Base-by-base conservation (phyloP, 2,888 invertebrate genomes). In the Bembecia ichneumoniformis region DNA sequence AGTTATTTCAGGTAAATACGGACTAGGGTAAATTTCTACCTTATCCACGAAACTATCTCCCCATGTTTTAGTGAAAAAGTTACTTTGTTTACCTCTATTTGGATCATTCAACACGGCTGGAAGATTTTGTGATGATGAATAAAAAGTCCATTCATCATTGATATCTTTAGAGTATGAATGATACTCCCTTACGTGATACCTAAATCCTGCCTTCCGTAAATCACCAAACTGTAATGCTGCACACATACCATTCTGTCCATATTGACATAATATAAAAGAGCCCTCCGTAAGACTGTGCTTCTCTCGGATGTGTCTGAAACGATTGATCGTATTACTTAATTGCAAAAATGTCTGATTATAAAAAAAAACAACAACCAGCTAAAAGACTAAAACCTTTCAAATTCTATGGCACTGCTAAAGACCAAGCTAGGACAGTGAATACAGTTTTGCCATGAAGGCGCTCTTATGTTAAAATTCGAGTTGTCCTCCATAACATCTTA, bases 31-130 rank as follows among this genome's bases (percentile, higher is more conserved):
- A 62, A 97, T 91, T 46, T 92, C 90, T 20, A 90, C 88, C 64
- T 94, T 92, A 55, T 97, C 97, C 15, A 96, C 91, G 80, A 99
- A 99, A 52, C 91, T 89, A 66, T 98, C 98, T 45, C 99, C 99
- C 99, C 99, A 99, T 54, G 97, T 97, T 77, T 96, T 96, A 0
- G 97, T 97, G 69, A 99, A 97, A 70, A 99, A 96, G 77, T 97
- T 92, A 56, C 90, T 90, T 75, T 95, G 94, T 79, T 97, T 98
- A 58, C 97, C 94, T 68, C 93, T 92, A 55, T 93, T 93, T 0
- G 98, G 98, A 80, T 99, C 98, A 83, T 98, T 98, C 55, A 99
- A 89, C 58, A 97, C 97, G 51, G 98, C 97, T 36, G 98, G 96
- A 57, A 99, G 89, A 81, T 98, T 98, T 81, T 98, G 98, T 48